Evolutionary conservation across 1,140 invertebrate genomes (phyloP), one percentile per base, ranked within the genome.

Genomic region (Brevipalpus yothersi): DNA sequence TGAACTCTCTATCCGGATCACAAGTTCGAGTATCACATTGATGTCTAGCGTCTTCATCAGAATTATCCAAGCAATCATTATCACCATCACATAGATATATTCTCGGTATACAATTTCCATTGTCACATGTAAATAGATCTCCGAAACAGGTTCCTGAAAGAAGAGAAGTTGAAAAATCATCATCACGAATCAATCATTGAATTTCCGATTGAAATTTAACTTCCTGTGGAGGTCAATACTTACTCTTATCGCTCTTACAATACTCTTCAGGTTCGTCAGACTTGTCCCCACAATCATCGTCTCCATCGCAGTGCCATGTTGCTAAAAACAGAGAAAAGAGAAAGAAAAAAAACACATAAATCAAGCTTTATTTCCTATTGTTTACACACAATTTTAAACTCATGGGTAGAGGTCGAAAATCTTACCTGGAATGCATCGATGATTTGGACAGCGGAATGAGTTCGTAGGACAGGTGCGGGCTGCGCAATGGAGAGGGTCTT

Each of bases 21-120:
- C 88, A 92, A 67, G 86, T 86, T 43, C 88, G 75, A 63, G 88
- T 85, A 69, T 89, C 81, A 71, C 88, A 93, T 68, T 91, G 85
- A 69, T 92, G 87, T 58, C 86, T 71, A 47, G 80, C 80, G 65
- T 91, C 87, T 73, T 94, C 88, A 67, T 93, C 89, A 39, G 84
- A 88, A 67, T 82, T 82, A 68, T 95, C 92, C 63, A 86, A 71
- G 69, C 93, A 97, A 72, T 97, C 90, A 59, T 90, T 86, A 68
- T 91, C 86, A 0, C 87, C 88, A 70, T 97, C 92, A 68, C 94
- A 97, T n/a, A 93, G 88, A 70, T 96, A 97, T 61, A 88, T 91
- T 61, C 86, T 75, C 0, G 87, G 88, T 63, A 97, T 91, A 69
- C 93, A 98, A 67, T 92, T 93, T 8, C 90, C 91, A 72, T 95